Conservation (phyloP, 2,888 invertebrate genomes). For the Aspidiotus rigidus region DNA sequence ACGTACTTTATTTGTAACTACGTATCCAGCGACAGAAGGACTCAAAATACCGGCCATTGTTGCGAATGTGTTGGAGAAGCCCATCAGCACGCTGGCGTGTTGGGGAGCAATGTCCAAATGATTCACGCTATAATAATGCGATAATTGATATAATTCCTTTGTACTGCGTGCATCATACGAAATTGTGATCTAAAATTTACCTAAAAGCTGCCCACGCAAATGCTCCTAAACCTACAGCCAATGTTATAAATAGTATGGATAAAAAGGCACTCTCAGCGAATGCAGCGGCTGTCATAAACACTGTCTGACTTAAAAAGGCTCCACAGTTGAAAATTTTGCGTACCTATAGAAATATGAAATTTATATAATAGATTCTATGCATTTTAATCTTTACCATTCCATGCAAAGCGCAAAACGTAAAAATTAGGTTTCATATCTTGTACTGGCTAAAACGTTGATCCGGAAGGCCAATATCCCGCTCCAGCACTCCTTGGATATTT, state of each 20-base stretch:
- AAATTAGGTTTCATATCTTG: too few species aligned
- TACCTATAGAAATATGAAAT: slow-evolving; percentile 43
- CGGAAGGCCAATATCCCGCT: too few species aligned
- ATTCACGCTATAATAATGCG: slow-evolving; percentile 46
- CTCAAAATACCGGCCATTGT: slow-evolving; percentile 87
- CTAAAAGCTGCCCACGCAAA: slow-evolving; percentile 89
- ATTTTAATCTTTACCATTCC: too few species aligned
- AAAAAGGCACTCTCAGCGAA: slow-evolving; percentile 58
- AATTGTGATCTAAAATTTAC: slow-evolving; percentile 44
- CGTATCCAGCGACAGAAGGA: slow-evolving; percentile 68
- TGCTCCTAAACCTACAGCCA: slow-evolving; percentile 82
- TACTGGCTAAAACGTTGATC: too few species aligned
- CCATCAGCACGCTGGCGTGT: slow-evolving; percentile 85
- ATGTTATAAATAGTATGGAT: slow-evolving; percentile 70
- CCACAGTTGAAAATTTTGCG: slow-evolving; percentile 63
- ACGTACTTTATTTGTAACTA: slow-evolving; percentile 62
- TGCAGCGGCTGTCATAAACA: slow-evolving; percentile 77
- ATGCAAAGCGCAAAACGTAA: too few species aligned
- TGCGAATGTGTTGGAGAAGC: slow-evolving; percentile 80
- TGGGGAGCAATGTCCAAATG: slow-evolving; percentile 86
- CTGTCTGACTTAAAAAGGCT: slow-evolving; percentile 67
- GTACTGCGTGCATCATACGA: too few species aligned
- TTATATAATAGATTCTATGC: too few species aligned
- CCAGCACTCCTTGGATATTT: too few species aligned
- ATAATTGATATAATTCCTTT: neutral